Evolutionary conservation across 2,113 vertebrate genomes (phyloP).

Genomic region (Candoia aspera): DNA sequence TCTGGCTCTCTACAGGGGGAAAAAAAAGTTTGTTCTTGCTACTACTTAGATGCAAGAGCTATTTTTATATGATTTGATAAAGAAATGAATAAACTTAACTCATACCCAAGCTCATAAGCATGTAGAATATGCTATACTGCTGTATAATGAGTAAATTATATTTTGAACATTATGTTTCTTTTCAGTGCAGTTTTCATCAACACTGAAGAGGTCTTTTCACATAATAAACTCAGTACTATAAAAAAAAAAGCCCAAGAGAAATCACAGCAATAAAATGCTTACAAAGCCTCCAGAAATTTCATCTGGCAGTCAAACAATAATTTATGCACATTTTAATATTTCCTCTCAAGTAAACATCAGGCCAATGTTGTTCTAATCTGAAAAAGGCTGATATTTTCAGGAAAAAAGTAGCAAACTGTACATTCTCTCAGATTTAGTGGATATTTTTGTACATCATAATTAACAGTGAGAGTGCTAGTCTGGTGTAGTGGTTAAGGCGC

Average conservation of each 20-base stretch:
- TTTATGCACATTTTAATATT: slow-evolving; percentile 23
- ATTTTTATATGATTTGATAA: slow-evolving; percentile 14
- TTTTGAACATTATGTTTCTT: not conserved
- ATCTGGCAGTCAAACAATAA: slow-evolving; percentile 17
- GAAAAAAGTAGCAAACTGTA: not conserved
- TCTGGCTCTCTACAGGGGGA: slow-evolving; percentile 24
- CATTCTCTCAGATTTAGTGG: not conserved
- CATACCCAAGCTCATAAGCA: slow-evolving; percentile 20
- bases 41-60: not conserved
- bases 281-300: not conserved
- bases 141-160: slow-evolving; percentile 36
- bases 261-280: slow-evolving; percentile 22
- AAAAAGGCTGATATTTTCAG: not conserved
- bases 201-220: slow-evolving; percentile 29
- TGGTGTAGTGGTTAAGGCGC: too few species aligned
- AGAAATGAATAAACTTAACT: slow-evolving; percentile 16
- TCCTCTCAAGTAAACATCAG: slow-evolving; percentile 13
- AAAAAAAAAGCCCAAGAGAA: slow-evolving; percentile 16
- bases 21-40: slow-evolving; percentile 18
- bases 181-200: slow-evolving; percentile 23
- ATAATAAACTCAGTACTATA: slow-evolving; percentile 9
- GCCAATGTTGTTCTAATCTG: not conserved
- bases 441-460: not conserved
- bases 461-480: not conserved
- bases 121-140: slow-evolving; percentile 42